Base-by-base conservation (phyloP, 2,888 invertebrate genomes). In the Sarcophaga variegata region DNA sequence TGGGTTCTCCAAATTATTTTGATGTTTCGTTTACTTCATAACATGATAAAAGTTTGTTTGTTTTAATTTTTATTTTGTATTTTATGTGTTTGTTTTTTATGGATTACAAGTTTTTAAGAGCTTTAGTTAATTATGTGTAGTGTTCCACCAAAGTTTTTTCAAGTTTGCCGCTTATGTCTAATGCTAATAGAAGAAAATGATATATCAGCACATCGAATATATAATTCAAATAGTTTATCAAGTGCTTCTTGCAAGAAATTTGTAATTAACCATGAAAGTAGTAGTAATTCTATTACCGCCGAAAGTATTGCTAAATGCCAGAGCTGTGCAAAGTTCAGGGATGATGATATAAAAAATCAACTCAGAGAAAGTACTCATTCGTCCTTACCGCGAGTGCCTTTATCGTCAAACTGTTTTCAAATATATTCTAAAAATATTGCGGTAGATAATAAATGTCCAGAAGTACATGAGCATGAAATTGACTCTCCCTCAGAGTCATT, bases 161-260 rank as follows among this genome's bases (percentile, higher is more conserved):
- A 97, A 96, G 96, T 97, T 95, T 97, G 97, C 96, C 97, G 97
- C 95, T 96, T 97, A 96, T 97, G 97, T 96, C 96, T 97, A 96
- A 97, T 97, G 94, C 94, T 95, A 94, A 95, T 95, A 94, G 95
- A 95, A 94, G 95, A 95, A 94, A 94, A 96, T 95, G 96, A 96
- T 95, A 95, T 94, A 95, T 95, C 94, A 95, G 96, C 95, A 96
- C 91, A 93, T 88, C 92, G 92, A 90, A 93, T 93, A 86, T 93
- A 92, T 88, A 90, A 90, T 89, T 87, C 88, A 88, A 87, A 87
- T 80, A 54, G 66, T 81, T 62, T 75, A 66, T 72, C 81, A 76
- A 85, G 80, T 72, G 77, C 74, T 72, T 71, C 62, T 70, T 66
- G n/a, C 54, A 60, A 80, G 22, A 80, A 80, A 60, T 85, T 77